Evolutionary conservation across 2,113 vertebrate species (phyloP).

Genomic region (Oreotragus oreotragus): DNA sequence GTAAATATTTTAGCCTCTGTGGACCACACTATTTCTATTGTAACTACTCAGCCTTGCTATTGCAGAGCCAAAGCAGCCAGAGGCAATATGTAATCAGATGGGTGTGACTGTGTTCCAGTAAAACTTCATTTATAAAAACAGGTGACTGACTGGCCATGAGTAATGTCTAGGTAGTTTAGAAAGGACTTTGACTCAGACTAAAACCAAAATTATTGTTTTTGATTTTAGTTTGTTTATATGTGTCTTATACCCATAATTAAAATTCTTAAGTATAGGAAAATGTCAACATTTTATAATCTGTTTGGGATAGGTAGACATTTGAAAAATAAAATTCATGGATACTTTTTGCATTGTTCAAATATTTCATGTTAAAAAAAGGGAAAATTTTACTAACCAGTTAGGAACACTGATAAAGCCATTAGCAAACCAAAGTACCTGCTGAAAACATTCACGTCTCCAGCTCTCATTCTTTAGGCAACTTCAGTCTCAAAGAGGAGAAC

Average conservation of each 20-base stretch:
- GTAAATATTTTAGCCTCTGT: neutral
- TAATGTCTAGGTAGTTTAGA: neutral
- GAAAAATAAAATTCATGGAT: rapidly evolving
- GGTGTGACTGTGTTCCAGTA: neutral
- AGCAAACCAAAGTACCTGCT: neutral
- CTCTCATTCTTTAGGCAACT: neutral
- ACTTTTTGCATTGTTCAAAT: neutral
- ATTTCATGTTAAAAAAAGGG: neutral
- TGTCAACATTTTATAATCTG: neutral
- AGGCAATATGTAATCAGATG: neutral
- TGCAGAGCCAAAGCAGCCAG: neutral
- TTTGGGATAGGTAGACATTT: neutral
- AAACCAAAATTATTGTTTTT: neutral
- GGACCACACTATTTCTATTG: neutral
- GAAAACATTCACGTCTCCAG: neutral
- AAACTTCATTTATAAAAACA: neutral
- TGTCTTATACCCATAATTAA: neutral
- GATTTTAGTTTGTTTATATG: neutral
- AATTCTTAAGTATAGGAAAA: neutral
- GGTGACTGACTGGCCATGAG: neutral
- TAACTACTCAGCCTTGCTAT: neutral
- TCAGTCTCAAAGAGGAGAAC: neutral
- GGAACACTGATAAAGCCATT: neutral
- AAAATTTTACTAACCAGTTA: neutral
- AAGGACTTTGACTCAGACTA: neutral